Percentiles rank a stretch among this genome's conserved stretches.
Evolutionary conservation across 2,797 vertebrate species (phyloP).

Genomic region (Merluccius polli): DNA sequence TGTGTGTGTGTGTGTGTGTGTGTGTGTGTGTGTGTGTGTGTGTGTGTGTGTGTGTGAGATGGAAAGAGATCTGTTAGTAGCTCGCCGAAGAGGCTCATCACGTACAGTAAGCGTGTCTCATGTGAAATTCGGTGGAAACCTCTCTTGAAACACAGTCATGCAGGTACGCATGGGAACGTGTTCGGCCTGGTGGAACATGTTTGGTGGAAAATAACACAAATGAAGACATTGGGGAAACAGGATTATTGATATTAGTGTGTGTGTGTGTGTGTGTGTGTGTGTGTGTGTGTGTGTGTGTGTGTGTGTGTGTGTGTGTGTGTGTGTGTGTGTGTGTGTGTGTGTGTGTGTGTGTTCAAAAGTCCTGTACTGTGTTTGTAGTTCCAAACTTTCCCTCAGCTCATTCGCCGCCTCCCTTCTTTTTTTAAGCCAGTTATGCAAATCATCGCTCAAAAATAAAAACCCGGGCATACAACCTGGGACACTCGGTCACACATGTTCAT

Average conservation of each 20-base stretch:
- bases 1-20: too few species aligned
- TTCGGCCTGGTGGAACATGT: too few species aligned
- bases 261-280: too few species aligned
- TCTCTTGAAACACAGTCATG: background rate
- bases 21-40: background rate
- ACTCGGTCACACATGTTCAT: background rate
- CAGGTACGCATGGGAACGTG: too few species aligned
- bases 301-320: too few species aligned
- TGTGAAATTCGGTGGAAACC: background rate
- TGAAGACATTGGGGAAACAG: too few species aligned
- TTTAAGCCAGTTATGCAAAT: background rate
- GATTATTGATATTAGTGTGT: too few species aligned
- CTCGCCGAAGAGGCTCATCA: background rate
- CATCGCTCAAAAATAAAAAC: background rate
- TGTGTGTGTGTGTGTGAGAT: background rate
- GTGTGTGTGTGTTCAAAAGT: background rate
- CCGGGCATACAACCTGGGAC: background rate
- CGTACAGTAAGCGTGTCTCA: background rate
- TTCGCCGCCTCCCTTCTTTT: background rate
- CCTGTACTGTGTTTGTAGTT: too few species aligned
- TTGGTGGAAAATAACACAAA: too few species aligned
- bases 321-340: background rate
- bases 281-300: too few species aligned
- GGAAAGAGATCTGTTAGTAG: background rate
- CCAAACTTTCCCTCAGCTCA: background rate